Percentiles rank a stretch among this genome's conserved stretches.
phyloP scores from a whole-genome alignment of 2,797 vertebrate species.

The Sebastes kiyomatsui region DNA sequence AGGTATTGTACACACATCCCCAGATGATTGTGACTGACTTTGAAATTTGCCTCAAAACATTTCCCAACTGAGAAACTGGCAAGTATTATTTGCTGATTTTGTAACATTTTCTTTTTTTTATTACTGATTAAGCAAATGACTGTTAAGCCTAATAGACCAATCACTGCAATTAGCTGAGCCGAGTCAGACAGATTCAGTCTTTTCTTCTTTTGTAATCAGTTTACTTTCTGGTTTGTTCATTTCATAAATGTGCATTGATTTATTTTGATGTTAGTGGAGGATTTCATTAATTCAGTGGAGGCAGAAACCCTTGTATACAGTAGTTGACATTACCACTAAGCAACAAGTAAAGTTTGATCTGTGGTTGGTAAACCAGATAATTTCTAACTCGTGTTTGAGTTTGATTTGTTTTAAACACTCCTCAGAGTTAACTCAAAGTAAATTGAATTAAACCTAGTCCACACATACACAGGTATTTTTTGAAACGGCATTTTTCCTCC shows the following conservation, averaged over 20 bases:
- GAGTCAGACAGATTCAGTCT: background rate
- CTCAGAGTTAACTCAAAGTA: no score
- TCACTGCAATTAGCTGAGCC: background rate
- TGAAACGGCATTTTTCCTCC: no score
- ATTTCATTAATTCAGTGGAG: background rate
- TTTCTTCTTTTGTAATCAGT: background rate
- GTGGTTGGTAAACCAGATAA: background rate
- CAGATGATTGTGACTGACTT: constrained; percentile 1
- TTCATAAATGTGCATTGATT: no score
- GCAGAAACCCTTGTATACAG: background rate
- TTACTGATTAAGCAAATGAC: background rate
- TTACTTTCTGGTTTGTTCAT: no score
- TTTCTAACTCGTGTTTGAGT: background rate
- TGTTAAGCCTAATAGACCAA: background rate
- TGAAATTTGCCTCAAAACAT: background rate
- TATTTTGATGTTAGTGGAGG: background rate
- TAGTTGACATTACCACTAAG: no score
- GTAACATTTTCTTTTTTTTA: background rate
- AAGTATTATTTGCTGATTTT: background rate
- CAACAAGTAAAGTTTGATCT: no score
- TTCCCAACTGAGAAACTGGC: background rate
- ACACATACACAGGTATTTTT: no score
- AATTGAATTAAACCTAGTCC: no score
- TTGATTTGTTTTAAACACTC: no score
- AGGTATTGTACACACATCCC: background rate